Evolutionary conservation across 2,888 invertebrate species (phyloP).

Genomic region (Pantelozetes paolii): DNA sequence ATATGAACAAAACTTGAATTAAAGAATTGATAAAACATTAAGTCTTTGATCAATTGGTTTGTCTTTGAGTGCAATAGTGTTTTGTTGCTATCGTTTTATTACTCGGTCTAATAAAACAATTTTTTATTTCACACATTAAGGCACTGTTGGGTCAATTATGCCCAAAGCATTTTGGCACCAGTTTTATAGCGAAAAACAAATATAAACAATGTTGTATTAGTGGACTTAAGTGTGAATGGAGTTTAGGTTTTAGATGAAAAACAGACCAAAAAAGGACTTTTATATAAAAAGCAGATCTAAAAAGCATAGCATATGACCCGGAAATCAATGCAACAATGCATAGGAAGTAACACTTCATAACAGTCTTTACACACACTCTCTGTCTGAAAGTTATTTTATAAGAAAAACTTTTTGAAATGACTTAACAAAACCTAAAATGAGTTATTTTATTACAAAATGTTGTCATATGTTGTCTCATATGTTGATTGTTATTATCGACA

Average conservation of each 20-base stretch:
- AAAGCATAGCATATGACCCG: slow-evolving; percentile 28
- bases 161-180: background rate
- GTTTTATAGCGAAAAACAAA: slow-evolving; percentile 9
- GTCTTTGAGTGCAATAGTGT: background rate
- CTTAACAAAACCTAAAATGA: background rate
- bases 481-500: slow-evolving; percentile 2
- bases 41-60: slow-evolving; percentile 10
- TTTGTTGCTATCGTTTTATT: background rate
- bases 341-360: slow-evolving; percentile 30
- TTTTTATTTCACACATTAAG: background rate
- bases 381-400: background rate
- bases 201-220: slow-evolving; percentile 6
- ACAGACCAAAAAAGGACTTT: slow-evolving; percentile 2
- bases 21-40: background rate
- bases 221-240: background rate
- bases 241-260: background rate
- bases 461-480: too few species aligned
- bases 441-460: slow-evolving; percentile 14
- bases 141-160: background rate
- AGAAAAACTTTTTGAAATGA: slow-evolving; percentile 5
- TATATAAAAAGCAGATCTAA: slow-evolving; percentile 5
- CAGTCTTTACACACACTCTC: background rate
- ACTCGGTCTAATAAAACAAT: too few species aligned
- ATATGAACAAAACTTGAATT: background rate
- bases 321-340: slow-evolving; percentile 19